Base-by-base conservation (phyloP, 2,888 invertebrate species). In the Heliothis peltigera region DNA sequence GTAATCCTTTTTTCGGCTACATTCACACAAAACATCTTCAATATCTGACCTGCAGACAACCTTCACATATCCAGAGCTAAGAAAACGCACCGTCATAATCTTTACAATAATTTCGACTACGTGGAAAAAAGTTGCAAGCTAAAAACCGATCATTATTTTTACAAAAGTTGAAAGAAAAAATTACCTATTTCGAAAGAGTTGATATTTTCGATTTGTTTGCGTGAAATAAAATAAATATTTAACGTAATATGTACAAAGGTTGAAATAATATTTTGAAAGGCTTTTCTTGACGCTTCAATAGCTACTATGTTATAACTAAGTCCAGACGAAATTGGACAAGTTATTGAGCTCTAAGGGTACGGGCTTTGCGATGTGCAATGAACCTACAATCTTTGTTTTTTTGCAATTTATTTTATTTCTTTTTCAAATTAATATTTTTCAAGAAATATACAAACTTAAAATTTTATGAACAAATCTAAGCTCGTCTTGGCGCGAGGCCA, bases 31-130 rank as follows among this genome's bases (percentile, higher is more conserved):
- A n/a, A 21, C 39, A 10, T 18, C 25, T 25, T 35, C 12, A 43
- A 43, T 12, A 49, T 43, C 32, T 55, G 32, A 73, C 80, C 80
- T 73, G 73, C 28, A 80, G 82, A 80, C 82, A 53, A 10, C 59
- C 44, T 66, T 47, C 15, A 54, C 25, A 65, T 43, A 54, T 56
- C 19, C 35, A 61, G 21, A 46, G 54, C 49, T 56, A 32, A 32
- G 17, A 61, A 69, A 70, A 49, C 59, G 54, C 57, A 62, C 46
- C 25, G 43, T 51, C 57, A 64, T 64, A 80, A 65, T 69, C 51
- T 57, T 48, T 12, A 3, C 54, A 43, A 55, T 59, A 76, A 76
- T 63, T 64, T 44, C 8, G 10, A 7, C 12, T 52, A 18, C 58
- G 43, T 57, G 64, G 64, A 48, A 61, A 59, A 68, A 74, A 64